Evolutionary conservation across 2,888 invertebrate genomes (phyloP).

Genomic region (Euclidia mi): DNA sequence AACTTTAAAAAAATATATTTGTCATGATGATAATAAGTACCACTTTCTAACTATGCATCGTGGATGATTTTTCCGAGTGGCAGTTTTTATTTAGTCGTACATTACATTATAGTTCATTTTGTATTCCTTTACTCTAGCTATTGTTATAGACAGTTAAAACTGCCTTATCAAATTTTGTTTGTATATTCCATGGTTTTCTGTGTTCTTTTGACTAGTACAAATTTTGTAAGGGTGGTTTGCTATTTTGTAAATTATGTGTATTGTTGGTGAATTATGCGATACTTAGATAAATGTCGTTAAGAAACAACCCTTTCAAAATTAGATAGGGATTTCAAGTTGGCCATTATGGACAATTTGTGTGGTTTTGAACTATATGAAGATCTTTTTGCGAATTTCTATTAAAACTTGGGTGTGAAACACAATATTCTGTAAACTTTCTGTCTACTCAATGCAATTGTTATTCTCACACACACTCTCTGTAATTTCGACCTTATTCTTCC

Average conservation of each 20-base stretch:
- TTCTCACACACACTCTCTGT: slow-evolving; percentile 6
- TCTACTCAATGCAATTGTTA: slow-evolving; percentile 19
- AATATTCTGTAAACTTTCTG: not conserved
- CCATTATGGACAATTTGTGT: no score
- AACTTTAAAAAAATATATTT: not conserved
- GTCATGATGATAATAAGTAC: no score
- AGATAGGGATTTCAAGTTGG: no score
- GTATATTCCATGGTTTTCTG: slow-evolving; percentile 8
- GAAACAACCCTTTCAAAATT: no score
- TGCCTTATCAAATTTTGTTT: slow-evolving; percentile 10
- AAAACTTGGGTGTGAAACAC: no score
- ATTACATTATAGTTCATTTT: slow-evolving; percentile 26
- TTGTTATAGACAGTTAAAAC: slow-evolving; percentile 27
- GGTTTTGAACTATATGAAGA: no score
- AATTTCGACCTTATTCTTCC: not conserved
- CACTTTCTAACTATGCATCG: no score
- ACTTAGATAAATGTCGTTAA: no score
- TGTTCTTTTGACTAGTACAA: slow-evolving; percentile 43
- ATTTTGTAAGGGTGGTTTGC: slow-evolving; percentile 43
- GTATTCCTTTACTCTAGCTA: slow-evolving; percentile 31
- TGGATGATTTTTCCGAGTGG: not conserved
- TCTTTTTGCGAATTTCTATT: no score
- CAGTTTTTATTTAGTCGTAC: slow-evolving; percentile 6
- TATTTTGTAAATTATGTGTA: slow-evolving; percentile 24
- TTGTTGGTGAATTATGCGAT: slow-evolving; percentile 5